These are phyloP conservation scores for Mormoops blainvillei DNA, from an alignment of 2,113 vertebrate genomes.

Conservation along the genomic window DNA sequence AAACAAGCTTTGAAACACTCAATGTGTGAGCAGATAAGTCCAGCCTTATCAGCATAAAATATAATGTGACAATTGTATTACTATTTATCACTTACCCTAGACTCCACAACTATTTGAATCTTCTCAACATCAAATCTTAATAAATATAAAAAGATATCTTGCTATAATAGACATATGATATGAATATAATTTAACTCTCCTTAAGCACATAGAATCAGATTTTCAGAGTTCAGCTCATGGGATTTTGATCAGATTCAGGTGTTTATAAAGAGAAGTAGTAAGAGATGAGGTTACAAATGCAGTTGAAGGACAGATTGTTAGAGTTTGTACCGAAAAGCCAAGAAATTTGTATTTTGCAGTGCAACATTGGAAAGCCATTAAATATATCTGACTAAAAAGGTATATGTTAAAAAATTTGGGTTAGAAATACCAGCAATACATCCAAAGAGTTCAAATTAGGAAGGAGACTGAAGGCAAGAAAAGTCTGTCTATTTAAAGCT, in stretches of 20 bases:
- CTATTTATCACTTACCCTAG: not conserved
- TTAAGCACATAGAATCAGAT: not conserved
- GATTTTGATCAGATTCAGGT: not conserved
- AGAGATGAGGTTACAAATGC: not conserved
- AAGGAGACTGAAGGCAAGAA: not conserved
- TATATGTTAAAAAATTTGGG: not conserved
- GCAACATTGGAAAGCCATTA: not conserved
- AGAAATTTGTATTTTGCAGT: not conserved
- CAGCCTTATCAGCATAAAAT: not conserved
- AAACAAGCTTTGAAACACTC: not conserved
- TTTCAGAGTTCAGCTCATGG: not conserved
- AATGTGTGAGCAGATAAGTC: not conserved
- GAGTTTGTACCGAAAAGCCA: not conserved
- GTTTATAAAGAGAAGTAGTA: not conserved
- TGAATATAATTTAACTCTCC: not conserved
- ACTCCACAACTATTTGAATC: not conserved
- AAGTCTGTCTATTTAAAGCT: not conserved
- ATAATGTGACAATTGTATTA: not conserved
- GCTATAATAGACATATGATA: not conserved
- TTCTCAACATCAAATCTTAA: slow-evolving; percentile 3
- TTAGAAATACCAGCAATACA: not conserved
- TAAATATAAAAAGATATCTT: not conserved
- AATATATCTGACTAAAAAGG: not conserved
- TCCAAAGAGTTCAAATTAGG: not conserved
- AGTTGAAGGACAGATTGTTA: not conserved